A percentile compares a stretch with the other conserved stretches of the same genome.
Conservation (phyloP, 2,113 vertebrate species). For the Nesoenas mayeri region DNA sequence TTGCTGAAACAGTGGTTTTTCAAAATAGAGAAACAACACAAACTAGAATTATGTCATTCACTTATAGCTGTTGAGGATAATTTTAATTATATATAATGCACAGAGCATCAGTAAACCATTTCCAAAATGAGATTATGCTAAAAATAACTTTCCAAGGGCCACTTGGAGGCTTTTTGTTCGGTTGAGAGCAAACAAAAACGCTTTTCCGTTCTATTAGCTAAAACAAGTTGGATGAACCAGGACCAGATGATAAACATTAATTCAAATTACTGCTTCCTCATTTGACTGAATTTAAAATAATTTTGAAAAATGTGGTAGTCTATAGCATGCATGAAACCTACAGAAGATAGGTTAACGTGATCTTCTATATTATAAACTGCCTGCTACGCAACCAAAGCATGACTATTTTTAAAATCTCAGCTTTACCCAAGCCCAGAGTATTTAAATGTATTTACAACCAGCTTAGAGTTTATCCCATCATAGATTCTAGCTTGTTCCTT, state of each 20-base stretch:
- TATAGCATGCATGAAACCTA: not conserved
- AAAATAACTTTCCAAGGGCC: not conserved
- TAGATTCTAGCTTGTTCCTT: not conserved
- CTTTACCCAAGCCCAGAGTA: slow-evolving; percentile 11
- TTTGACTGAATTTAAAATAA: not conserved
- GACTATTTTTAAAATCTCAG: not conserved
- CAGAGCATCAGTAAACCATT: not conserved
- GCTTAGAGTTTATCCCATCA: slow-evolving; percentile 47
- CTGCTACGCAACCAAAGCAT: not conserved
- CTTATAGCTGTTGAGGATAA: not conserved
- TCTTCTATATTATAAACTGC: not conserved
- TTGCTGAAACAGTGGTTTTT: not conserved
- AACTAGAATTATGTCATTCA: not conserved
- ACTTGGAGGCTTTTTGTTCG: not conserved
- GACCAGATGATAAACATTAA: not conserved
- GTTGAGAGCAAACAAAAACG: not conserved
- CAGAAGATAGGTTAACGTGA: not conserved
- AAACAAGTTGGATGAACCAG: not conserved
- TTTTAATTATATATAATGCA: not conserved
- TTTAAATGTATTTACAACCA: slow-evolving; percentile 45
- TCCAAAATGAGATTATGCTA: not conserved
- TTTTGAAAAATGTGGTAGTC: not conserved
- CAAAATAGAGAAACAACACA: not conserved
- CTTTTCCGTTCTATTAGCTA: not conserved
- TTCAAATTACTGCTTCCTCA: not conserved